Conservation (phyloP, 2,888 invertebrate genomes). For the Spodoptera exigua region DNA sequence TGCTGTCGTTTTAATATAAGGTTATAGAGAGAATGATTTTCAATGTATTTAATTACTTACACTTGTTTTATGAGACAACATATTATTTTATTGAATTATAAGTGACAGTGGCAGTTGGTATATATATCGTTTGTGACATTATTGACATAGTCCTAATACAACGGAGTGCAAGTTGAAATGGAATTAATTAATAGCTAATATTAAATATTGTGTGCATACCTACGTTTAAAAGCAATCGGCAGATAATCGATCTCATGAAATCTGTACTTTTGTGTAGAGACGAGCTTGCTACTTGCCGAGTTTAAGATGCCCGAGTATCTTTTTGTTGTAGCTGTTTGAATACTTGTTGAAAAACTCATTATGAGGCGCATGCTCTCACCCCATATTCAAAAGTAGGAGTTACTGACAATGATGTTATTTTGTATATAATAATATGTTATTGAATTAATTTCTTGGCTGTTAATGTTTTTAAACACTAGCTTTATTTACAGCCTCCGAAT, state of each 20-base stretch:
- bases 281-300: conserved; percentile 8
- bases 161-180: conserved; percentile 12
- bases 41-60: conserved; percentile 14
- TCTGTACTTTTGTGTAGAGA: conserved; percentile 31
- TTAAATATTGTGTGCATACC: conserved; percentile 27
- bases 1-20: conserved; percentile 13
- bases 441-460: conserved; percentile 43
- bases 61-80: conserved; percentile 11
- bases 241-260: conserved; percentile 44
- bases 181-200: conserved; percentile 24
- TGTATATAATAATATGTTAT: conserved; percentile 28
- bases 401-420: conserved; percentile 19
- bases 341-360: too few species aligned
- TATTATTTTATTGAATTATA: too few species aligned
- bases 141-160: conserved; percentile 11
- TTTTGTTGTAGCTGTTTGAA: too few species aligned
- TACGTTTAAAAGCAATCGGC: conserved; percentile 32
- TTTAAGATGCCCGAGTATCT: too few species aligned
- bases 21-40: conserved; percentile 48
- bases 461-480: conserved; percentile 26
- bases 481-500: conserved; percentile 10
- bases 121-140: background rate
- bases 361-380: conserved; percentile 13
- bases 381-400: conserved; percentile 12
- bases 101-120: too few species aligned